These are phyloP conservation scores for Halichoeres trimaculatus DNA, from an alignment of 2,113 vertebrate genomes.

Conservation along the genomic window DNA sequence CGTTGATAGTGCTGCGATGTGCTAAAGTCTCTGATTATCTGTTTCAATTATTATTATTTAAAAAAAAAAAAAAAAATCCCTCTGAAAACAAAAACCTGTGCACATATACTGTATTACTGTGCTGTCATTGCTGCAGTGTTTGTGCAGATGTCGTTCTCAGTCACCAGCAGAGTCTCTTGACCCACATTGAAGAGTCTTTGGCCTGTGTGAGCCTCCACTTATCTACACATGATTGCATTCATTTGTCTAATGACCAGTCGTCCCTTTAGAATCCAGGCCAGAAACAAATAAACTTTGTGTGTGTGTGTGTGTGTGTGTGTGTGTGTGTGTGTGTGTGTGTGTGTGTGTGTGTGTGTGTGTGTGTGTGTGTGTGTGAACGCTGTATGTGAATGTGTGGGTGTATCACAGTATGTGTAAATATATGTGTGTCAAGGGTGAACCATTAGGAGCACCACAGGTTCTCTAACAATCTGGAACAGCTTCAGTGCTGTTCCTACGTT, in stretches of 20 bases:
- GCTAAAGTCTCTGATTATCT: no score
- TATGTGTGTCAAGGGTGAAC: background rate
- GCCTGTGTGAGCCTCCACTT: conserved; percentile 52
- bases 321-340: background rate
- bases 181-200: conserved; percentile 54
- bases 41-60: no score
- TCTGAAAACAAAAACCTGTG: background rate
- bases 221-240: conserved; percentile 62
- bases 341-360: background rate
- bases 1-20: no score
- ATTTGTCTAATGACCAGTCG: conserved; percentile 68
- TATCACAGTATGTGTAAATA: background rate
- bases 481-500: conserved; percentile 23
- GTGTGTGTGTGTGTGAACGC: background rate
- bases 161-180: conserved; percentile 50
- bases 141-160: conserved; percentile 52
- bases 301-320: background rate
- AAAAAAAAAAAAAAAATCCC: no score
- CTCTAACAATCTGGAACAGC: conserved; percentile 28
- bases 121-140: conserved; percentile 1
- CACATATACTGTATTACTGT: background rate
- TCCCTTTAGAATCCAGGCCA: conserved; percentile 54
- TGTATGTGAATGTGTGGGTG: background rate
- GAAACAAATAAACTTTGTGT: conserved; percentile 33
- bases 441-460: conserved; percentile 8